Conservation (phyloP, 2,113 vertebrate species). For the Nothobranchius furzeri region DNA sequence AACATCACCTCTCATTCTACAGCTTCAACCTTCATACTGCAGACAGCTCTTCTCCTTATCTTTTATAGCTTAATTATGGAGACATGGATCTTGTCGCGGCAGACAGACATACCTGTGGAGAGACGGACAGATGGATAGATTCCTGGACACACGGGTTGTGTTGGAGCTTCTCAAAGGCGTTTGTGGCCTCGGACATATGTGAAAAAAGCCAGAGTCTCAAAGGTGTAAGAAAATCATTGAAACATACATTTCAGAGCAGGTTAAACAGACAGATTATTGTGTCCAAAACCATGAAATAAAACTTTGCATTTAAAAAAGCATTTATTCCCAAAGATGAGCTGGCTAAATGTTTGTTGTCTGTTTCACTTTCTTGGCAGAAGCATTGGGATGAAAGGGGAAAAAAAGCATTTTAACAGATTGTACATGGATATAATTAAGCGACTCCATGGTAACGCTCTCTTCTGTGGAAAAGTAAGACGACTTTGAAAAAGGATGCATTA, state of each 20-base stretch:
- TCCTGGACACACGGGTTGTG: conserved; percentile 63
- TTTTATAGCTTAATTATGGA: conserved; percentile 51
- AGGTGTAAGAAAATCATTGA: background rate
- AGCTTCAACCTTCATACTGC: conserved; percentile 73
- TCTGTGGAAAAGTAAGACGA: background rate
- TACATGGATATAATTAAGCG: conserved; percentile 1
- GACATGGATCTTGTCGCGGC: conserved; percentile 50
- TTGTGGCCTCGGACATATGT: conserved; percentile 29
- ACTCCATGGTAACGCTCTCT: background rate
- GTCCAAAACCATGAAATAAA: background rate
- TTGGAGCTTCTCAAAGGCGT: conserved; percentile 36
- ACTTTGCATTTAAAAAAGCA: background rate
- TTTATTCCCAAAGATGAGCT: conserved; percentile 1
- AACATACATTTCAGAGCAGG: background rate
- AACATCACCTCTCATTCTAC: conserved; percentile 56
- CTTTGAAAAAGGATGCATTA: background rate
- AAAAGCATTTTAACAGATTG: conserved; percentile 1
- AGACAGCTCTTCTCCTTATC: conserved; percentile 38
- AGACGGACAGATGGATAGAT: conserved; percentile 52
- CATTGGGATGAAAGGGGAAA: background rate
- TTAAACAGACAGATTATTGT: no score
- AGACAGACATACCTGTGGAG: conserved; percentile 62
- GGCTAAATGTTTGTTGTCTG: background rate
- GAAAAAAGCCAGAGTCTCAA: conserved; percentile 3
- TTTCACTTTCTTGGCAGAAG: background rate